Conservation (phyloP, 2,113 vertebrate genomes). For the Centropristis striata region DNA sequence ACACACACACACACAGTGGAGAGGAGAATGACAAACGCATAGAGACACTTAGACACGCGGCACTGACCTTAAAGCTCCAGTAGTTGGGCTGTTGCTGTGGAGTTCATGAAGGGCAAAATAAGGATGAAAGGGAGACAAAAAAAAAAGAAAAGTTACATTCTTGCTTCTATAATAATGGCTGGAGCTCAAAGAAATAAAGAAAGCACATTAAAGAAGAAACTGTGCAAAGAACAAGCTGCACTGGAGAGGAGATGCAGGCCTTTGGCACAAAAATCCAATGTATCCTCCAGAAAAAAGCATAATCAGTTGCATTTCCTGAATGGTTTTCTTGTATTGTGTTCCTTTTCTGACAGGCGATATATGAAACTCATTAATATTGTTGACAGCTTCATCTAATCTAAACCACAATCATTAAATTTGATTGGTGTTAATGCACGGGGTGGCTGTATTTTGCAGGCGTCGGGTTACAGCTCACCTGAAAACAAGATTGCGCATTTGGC, state of each 20-base stretch:
- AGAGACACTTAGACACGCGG: constrained; percentile 76
- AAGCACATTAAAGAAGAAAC: background rate
- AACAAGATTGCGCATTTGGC: constrained; percentile 46
- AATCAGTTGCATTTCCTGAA: background rate
- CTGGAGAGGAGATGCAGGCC: background rate
- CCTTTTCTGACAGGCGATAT: constrained; percentile 1
- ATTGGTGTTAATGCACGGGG: constrained; percentile 33
- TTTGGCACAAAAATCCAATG: constrained; percentile 7
- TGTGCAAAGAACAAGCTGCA: background rate
- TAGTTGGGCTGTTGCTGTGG: constrained; percentile 95
- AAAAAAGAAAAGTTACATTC: constrained; percentile 50
- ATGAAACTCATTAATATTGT: constrained; percentile 31
- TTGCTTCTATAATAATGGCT: constrained; percentile 5
- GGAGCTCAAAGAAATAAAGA: background rate
- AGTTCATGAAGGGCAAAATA: constrained; percentile 31
- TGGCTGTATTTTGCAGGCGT: constrained; percentile 30
- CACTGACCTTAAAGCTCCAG: constrained; percentile 99
- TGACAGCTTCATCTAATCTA: constrained; percentile 39
- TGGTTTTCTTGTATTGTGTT: background rate
- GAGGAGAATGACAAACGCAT: constrained; percentile 39
- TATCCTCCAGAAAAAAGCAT: background rate
- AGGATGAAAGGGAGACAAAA: constrained; percentile 40
- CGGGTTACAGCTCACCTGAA: constrained; percentile 46
- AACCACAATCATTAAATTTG: constrained; percentile 38
- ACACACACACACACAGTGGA: constrained; percentile 17